phyloP scores from a whole-genome alignment of 2,797 vertebrate genomes.

The Sternarchorhynchus goeldii region DNA sequence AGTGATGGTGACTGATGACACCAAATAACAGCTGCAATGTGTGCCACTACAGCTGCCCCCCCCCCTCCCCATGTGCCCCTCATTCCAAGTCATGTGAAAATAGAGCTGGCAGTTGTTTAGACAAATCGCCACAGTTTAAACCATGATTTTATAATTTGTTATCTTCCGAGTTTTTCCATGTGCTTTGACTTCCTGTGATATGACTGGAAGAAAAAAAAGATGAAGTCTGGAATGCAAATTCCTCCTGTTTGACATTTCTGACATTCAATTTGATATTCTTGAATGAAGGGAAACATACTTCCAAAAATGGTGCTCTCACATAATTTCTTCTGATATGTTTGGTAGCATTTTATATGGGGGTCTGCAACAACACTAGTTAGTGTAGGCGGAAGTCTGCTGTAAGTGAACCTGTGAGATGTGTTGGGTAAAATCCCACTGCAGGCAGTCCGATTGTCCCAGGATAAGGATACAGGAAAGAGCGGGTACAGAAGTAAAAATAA shows the following conservation, averaged over 20 bases:
- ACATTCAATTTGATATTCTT: background rate
- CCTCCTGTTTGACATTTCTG: background rate
- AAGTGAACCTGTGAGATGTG: background rate
- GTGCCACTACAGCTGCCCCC: conserved; percentile 33
- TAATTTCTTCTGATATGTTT: background rate
- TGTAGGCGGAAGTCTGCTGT: conserved; percentile 4
- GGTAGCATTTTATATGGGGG: background rate
- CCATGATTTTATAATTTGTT: conserved; percentile 32
- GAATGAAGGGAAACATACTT: background rate
- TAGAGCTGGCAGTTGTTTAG: conserved; percentile 40
- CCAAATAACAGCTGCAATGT: conserved; percentile 44
- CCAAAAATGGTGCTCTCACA: background rate
- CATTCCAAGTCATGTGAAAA: conserved; percentile 44
- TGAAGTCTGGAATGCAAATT: background rate
- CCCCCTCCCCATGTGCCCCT: background rate
- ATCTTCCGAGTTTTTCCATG: conserved; percentile 24
- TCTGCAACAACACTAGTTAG: background rate
- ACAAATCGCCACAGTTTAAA: conserved; percentile 9
- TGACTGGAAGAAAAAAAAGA: background rate
- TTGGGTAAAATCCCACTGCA: conserved; percentile 11
- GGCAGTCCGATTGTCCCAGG: conserved; percentile 2
- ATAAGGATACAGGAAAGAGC: background rate
- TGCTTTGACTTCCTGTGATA: background rate
- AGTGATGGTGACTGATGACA: conserved; percentile 53
- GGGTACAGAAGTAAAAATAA: conserved; percentile 9